phyloP scores from a whole-genome alignment of 2,888 invertebrate genomes.

The Temnothorax ravouxi region DNA sequence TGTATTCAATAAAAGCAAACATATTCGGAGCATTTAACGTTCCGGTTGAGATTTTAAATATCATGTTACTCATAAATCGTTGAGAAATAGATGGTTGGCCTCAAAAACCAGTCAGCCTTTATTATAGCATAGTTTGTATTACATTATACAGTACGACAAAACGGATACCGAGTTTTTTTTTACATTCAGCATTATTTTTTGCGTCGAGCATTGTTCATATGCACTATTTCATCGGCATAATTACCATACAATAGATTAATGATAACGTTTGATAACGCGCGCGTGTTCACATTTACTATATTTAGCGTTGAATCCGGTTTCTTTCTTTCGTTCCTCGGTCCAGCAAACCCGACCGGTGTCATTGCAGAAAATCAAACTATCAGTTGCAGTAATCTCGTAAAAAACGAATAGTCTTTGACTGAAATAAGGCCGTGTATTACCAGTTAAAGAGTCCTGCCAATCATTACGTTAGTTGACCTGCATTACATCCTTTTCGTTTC shows the following conservation, averaged over 20 bases:
- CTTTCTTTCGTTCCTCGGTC: constrained; percentile 73
- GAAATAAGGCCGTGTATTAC: constrained; percentile 65
- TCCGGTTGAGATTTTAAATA: constrained; percentile 19
- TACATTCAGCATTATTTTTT: neutral
- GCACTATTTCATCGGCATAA: constrained; percentile 61
- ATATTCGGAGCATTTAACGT: neutral
- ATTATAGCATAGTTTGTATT: constrained; percentile 22
- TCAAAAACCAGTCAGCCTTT: constrained; percentile 20
- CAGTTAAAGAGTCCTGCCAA: constrained; percentile 62
- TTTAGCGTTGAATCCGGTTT: constrained; percentile 64
- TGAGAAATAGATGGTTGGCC: neutral
- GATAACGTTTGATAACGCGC: constrained; percentile 65
- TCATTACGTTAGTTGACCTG: constrained; percentile 45
- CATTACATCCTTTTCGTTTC: constrained; percentile 9
- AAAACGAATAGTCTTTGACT: constrained; percentile 70
- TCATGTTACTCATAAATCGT: constrained; percentile 18
- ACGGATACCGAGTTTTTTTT: neutral
- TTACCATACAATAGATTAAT: constrained; percentile 66
- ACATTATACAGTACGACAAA: neutral
- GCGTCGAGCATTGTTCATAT: neutral
- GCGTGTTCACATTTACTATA: constrained; percentile 11
- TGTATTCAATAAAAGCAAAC: constrained; percentile 21
- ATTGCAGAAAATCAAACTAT: constrained; percentile 73
- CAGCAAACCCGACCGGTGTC: constrained; percentile 64
- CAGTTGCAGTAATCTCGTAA: constrained; percentile 68